Percentiles rank a stretch among this genome's conserved stretches.
Evolutionary conservation across 2,113 vertebrate genomes (phyloP).

Genomic region (Panthera leo): DNA sequence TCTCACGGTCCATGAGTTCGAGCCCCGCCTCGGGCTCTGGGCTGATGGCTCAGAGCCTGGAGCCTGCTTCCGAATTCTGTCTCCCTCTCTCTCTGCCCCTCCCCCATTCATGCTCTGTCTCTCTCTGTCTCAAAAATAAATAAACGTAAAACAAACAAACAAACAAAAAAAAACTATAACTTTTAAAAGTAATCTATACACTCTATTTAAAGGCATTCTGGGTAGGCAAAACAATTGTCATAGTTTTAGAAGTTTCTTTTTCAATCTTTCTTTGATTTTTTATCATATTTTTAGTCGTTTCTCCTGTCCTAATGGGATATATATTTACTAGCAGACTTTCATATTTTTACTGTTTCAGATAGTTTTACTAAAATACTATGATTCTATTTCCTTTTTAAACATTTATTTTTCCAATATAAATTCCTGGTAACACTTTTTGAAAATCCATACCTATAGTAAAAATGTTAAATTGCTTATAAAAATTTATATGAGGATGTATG

Average conservation of each 20-base stretch:
- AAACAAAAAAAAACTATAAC: accelerated
- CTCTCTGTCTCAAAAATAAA: too few relatives aligned
- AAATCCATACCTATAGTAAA: not conserved
- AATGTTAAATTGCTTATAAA: not conserved
- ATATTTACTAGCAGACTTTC: not conserved
- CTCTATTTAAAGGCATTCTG: not conserved
- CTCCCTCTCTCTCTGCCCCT: too few relatives aligned
- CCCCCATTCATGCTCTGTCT: too few relatives aligned
- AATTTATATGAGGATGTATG: not conserved
- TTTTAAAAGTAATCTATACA: not conserved
- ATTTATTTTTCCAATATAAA: not conserved
- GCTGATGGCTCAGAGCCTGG: too few relatives aligned
- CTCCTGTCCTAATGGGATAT: not conserved
- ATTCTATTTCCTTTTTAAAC: not conserved
- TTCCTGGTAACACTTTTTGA: not conserved
- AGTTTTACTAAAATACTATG: not conserved
- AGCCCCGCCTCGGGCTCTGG: too few relatives aligned
- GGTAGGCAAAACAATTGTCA: not conserved
- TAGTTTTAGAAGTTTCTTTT: not conserved
- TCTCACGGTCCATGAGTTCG: too few relatives aligned
- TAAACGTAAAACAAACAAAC: too few relatives aligned
- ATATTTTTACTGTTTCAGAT: not conserved
- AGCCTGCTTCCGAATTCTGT: too few relatives aligned
- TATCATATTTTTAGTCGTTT: not conserved
- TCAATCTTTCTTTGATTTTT: not conserved